These are phyloP conservation scores for Stictonetta naevosa DNA, from an alignment of 2,113 vertebrate species.

Conservation along the genomic window DNA sequence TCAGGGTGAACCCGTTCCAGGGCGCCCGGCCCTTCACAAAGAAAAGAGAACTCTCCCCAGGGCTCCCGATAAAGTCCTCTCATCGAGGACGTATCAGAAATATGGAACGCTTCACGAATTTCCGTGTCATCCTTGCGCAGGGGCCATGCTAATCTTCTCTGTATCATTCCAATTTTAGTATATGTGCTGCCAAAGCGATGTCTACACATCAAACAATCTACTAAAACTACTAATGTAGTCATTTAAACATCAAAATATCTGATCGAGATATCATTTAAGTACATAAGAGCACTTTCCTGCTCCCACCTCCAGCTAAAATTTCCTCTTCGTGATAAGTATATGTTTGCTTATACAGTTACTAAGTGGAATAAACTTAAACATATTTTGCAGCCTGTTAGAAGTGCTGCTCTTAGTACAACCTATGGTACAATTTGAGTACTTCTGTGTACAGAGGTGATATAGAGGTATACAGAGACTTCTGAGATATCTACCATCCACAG, in stretches of 20 bases:
- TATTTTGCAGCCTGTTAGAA: not conserved
- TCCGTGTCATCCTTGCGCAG: conserved; percentile 62
- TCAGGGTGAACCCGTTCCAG: too few species aligned
- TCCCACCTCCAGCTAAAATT: not conserved
- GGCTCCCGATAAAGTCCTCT: too few species aligned
- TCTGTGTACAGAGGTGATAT: not conserved
- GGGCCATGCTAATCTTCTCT: not conserved
- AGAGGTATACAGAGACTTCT: not conserved
- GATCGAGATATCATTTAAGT: not conserved
- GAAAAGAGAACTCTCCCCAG: too few species aligned
- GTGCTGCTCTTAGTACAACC: not conserved
- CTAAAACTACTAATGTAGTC: too few species aligned
- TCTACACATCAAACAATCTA: not conserved
- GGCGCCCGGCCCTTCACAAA: too few species aligned
- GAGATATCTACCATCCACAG: not conserved
- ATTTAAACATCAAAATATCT: not conserved
- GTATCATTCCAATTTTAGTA: not conserved
- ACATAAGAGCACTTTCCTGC: not conserved
- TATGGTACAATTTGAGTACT: not conserved
- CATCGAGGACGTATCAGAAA: not conserved
- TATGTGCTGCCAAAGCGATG: conserved; percentile 54
- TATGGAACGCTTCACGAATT: conserved; percentile 62
- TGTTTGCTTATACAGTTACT: not conserved
- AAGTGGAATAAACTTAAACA: not conserved
- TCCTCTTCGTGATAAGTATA: not conserved